Base-by-base conservation (phyloP, 1,140 invertebrate genomes). In the Ips typographus region DNA sequence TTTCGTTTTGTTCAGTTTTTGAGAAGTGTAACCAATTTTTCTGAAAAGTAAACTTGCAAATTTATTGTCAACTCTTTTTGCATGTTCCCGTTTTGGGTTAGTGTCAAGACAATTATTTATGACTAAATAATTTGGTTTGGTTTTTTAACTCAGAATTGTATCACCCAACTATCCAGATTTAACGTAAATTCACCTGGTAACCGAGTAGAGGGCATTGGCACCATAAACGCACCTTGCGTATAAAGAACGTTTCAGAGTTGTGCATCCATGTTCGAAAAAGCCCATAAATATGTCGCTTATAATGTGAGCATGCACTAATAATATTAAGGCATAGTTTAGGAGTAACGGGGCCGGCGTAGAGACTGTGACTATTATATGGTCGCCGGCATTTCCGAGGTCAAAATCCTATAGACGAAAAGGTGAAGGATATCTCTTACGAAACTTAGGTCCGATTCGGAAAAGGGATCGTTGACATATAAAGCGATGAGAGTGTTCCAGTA, bases 321-420 rank as follows among this genome's bases (percentile, higher is more conserved):
- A 66, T 66, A 66, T 57, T 57, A 64, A 51, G 51, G 40, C 64
- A 56, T 66, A 66, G 64, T 66, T 57, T 22, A 22, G 56, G 40
- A 36, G 40, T 66, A 66, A 66, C 64, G 64, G 64, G 40, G 52
- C 53, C 40, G 47, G n/a, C 38, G 38, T 22, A 7, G 38, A 51
- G 40, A 38, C 38, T 53, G 62, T 57, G 51, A 52, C 66, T 68
- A 42, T 68, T 42, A 47, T 55, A 37, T 6, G 22, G 39, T 55
- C 36, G 36, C 66, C 57, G 58, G 7, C 66, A 52, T 52, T 68
- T 47, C 58, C 56, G 58, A 68, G 56, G 66, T 68, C 58, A 62
- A 68, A 68, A 68, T 62, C 58, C 66, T 68, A 40, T 49, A 37
- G 49, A 36, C 44, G 44, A 22, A 22, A 22, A 49, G 44, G 7